Evolutionary conservation across 1,140 invertebrate genomes (phyloP), one percentile per base, ranked within the genome.

Genomic region (Cecropterus lyciades): DNA sequence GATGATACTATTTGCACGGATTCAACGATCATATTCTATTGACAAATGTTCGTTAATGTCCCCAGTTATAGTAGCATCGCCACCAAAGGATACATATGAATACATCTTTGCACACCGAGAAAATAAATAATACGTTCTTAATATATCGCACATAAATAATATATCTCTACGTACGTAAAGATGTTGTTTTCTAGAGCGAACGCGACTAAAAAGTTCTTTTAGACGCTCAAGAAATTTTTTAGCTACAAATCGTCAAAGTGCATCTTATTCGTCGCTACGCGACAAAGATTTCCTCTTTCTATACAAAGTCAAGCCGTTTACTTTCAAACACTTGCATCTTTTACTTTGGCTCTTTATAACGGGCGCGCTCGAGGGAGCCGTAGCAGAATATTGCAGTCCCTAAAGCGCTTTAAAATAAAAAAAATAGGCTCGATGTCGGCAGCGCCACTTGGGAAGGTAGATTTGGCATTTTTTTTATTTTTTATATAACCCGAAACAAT

Each of bases 221-320:
- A 52, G 60, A 63, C 43, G 60, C 60, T 48, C 60, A 43, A 51
- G 33, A 51, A 52, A 63, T 52, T 52, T 63, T 63, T 63, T 63
- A 43, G 48, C 60, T 63, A 63, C 48, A 63, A 63, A 63, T 63
- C 60, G 60, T 63, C 60, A 63, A 64, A 64, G 60, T 64, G 60
- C 60, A 64, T 64, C 49, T 64, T 64, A 64, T 64, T 64, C 60
- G 60, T 52, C 60, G 60, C 60, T 64, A 52, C 60, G 60, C 60
- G 60, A 64, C 60, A 64, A 64, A 64, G 60, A 64, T 64, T 64
- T 64, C 49, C 60, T 64, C 60, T 64, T 64, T 64, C 60, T 64
- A 64, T 64, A 64, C 49, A 64, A 53, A 64, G 60, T 64, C 60
- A 64, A 64, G 60, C 49, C 60, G 60, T 64, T 63, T 63, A 63